Evolutionary conservation across 2,797 vertebrate genomes (phyloP).

Genomic region (Coccyzus lansbergi): DNA sequence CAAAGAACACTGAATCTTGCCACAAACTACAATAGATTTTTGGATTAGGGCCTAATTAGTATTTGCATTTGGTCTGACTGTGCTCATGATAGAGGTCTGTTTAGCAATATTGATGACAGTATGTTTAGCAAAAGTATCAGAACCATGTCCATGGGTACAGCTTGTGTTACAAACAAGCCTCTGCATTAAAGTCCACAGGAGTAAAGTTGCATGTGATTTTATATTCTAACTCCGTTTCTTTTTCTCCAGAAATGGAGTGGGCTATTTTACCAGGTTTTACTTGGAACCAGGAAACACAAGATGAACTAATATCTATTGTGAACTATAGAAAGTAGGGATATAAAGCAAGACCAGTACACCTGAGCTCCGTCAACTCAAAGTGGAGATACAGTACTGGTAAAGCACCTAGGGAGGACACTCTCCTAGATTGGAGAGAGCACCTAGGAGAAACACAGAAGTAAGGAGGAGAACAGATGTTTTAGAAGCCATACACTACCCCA

Average conservation of each 20-base stretch:
- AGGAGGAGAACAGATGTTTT: background rate
- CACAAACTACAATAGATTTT: conserved; percentile 7
- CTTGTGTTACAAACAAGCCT: background rate
- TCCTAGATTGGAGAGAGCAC: background rate
- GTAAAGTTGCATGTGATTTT: background rate
- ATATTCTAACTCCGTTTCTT: background rate
- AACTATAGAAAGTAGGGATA: background rate
- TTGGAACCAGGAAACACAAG: background rate
- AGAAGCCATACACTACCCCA: background rate
- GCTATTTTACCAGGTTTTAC: background rate
- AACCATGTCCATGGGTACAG: background rate
- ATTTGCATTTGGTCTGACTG: conserved; percentile 12
- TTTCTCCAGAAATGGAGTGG: background rate
- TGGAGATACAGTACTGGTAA: background rate
- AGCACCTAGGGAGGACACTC: background rate
- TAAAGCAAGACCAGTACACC: background rate
- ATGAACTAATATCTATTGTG: background rate
- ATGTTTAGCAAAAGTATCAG: background rate
- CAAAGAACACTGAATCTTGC: background rate
- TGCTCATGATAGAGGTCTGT: background rate
- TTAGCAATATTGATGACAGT: background rate
- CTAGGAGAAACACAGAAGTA: background rate
- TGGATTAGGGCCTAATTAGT: conserved; percentile 28
- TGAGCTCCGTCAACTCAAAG: background rate
- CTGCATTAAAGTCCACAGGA: background rate